Evolutionary conservation across 2,888 invertebrate species (phyloP).

Genomic region (Dioctria rufipes): DNA sequence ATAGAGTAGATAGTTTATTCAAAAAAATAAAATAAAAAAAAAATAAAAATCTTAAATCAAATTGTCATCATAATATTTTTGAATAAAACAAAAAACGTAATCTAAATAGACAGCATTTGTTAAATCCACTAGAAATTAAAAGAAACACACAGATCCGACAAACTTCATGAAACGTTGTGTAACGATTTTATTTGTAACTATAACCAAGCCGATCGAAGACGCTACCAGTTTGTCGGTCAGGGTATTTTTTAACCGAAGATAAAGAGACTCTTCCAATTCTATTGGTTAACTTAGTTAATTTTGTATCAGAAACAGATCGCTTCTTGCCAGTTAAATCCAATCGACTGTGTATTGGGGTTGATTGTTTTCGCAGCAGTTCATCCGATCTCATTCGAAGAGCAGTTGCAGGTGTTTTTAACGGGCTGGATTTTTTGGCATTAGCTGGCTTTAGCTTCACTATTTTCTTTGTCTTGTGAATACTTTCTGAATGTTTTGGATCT

Average conservation of each 20-base stretch:
- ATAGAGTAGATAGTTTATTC: too few relatives aligned
- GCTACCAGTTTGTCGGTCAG: constrained; percentile 46
- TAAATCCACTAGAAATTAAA: not conserved
- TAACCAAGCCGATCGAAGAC: constrained; percentile 68
- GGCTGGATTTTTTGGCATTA: constrained; percentile 62
- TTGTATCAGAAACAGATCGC: constrained; percentile 57
- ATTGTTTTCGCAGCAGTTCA: constrained; percentile 64
- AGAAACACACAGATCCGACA: not conserved
- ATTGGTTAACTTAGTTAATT: constrained; percentile 62
- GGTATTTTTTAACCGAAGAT: constrained; percentile 50
- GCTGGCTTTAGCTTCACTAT: constrained; percentile 67
- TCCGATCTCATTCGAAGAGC: constrained; percentile 68
- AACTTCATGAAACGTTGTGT: not conserved
- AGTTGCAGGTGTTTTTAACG: constrained; percentile 60
- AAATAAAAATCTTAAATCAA: not conserved
- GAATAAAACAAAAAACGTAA: not conserved
- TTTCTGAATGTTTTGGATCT: constrained; percentile 62
- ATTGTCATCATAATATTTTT: not conserved
- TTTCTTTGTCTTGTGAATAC: constrained; percentile 67
- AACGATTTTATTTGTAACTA: constrained; percentile 21
- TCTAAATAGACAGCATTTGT: not conserved
- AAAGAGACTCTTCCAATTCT: constrained; percentile 64
- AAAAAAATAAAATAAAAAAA: too few relatives aligned
- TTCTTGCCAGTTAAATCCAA: constrained; percentile 61
- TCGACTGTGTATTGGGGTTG: constrained; percentile 67